Base-by-base conservation (phyloP, 92 coral and sea anemone genomes). In the Epizoanthus fatuus region DNA sequence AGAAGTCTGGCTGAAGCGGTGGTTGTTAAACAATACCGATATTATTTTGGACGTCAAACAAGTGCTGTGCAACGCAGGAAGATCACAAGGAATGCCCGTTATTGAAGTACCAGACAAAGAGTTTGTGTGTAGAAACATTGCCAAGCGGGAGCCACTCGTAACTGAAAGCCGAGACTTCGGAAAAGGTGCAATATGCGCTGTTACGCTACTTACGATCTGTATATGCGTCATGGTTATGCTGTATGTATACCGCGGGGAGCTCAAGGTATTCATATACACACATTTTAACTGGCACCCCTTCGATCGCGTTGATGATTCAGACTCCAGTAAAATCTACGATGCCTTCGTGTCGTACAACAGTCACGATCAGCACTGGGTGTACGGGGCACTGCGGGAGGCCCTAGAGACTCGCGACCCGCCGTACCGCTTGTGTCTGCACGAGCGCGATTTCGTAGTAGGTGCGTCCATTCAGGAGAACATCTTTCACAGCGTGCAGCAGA, bases 251-350 rank as follows among this genome's bases (percentile, higher is more conserved):
- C 84, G 95, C 37, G 86, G 87, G 5, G 96, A 90, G 63, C 70
- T 95, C 17, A 95, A 95, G 19, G 86, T 94, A 19, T 58, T 95
- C 19, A 42, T 93, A 71, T 91, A 81, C 80, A 84, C 96, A 6
- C 91, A 88, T 51, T 91, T 93, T 75, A 70, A 93, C 66, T 93
- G 98, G 98, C 95, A 93, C 60, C 98, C 96, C 16, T 95, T 95
- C 58, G 96, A 93, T 59, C 92, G 87, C 32, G 65, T 90, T 22
- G 91, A 95, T 42, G 98, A 95, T 67, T 83, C 91, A 19, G 96
- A 95, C 20, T 83, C 92, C 2, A 47, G 53, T 45, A 95, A 93
- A 84, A 88, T 88, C 54, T 95, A 95, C 89, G 98, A 93, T 63
- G 93, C 93, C 16, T 95, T 95, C 39, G 92, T 95, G 1, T 93